phyloP scores from a whole-genome alignment of 1,140 invertebrate genomes.

The Drosophila eugracilis region DNA sequence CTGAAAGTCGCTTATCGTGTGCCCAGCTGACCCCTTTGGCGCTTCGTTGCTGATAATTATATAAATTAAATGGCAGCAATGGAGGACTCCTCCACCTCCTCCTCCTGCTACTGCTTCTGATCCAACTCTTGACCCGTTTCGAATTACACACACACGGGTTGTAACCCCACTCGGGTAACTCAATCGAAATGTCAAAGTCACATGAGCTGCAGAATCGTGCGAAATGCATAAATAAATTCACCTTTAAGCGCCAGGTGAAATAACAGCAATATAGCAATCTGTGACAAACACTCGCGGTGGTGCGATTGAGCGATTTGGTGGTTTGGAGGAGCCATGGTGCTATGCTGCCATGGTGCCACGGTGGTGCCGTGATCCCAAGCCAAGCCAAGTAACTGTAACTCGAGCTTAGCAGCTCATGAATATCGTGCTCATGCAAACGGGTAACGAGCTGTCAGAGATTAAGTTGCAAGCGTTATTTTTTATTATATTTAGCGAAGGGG shows the following conservation, averaged over 20 bases:
- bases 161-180: conserved; percentile 48
- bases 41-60: conserved; percentile 69
- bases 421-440: conserved; percentile 83
- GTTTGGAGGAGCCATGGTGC: too few relatives aligned
- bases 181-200: conserved; percentile 78
- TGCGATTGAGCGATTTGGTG: conserved; percentile 37
- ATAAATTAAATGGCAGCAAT: conserved; percentile 57
- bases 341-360: not conserved
- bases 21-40: conserved; percentile 67
- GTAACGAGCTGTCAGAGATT: conserved; percentile 83
- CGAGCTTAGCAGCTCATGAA: conserved; percentile 83
- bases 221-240: conserved; percentile 67
- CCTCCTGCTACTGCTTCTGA: too few relatives aligned
- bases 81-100: too few relatives aligned
- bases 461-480: conserved; percentile 83
- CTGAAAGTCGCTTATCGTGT: conserved; percentile 69
- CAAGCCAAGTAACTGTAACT: conserved; percentile 67
- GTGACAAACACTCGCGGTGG: conserved; percentile 41
- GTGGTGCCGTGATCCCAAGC: not conserved
- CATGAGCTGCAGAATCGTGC: conserved; percentile 49
- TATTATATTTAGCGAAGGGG: conserved; percentile 74
- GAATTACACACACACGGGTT: too few relatives aligned
- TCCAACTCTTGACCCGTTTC: too few relatives aligned
- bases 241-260: conserved; percentile 59
- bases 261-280: conserved; percentile 41